Percentiles rank a stretch among this genome's conserved stretches.
Conservation (phyloP, 2,797 vertebrate genomes). For the Sparidentex hasta region DNA sequence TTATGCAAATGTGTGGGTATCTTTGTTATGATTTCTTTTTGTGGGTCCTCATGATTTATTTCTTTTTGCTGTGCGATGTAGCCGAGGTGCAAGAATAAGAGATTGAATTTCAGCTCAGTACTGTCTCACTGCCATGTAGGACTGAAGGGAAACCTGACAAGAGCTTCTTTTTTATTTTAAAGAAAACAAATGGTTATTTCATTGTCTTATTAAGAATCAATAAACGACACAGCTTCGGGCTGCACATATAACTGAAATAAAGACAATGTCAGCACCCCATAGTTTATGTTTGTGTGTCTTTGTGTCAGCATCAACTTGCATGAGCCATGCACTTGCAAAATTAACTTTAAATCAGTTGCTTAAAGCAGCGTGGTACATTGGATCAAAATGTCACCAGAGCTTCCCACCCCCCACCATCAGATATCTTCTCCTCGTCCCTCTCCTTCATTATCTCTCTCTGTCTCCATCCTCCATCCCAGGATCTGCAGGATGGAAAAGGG, state of each 20-base stretch:
- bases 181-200: conserved; percentile 55
- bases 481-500: conserved; percentile 22
- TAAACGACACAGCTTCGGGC: conserved; percentile 61
- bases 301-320: conserved; percentile 21
- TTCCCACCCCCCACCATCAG: conserved; percentile 12
- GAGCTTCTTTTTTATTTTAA: conserved; percentile 47
- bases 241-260: conserved; percentile 81
- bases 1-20: conserved; percentile 66
- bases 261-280: conserved; percentile 75
- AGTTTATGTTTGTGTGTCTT: conserved; percentile 48
- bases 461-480: conserved; percentile 5
- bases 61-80: conserved; percentile 75
- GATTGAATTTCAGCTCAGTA: conserved; percentile 51
- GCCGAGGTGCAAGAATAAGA: conserved; percentile 61
- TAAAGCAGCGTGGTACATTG: neutral
- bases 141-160: conserved; percentile 65
- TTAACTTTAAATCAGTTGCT: neutral
- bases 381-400: conserved; percentile 4
- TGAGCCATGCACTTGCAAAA: neutral
- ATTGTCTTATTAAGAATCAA: conserved; percentile 65
- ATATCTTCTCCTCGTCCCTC: neutral
- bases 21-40: conserved; percentile 65
- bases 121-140: conserved; percentile 75
- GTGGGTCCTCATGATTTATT: conserved; percentile 67
- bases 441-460: conserved; percentile 9